Percentiles rank a stretch among this genome's conserved stretches.
These are phyloP conservation scores for Hypanus sabinus DNA, from an alignment of 2,113 vertebrate genomes.

Conservation along the genomic window DNA sequence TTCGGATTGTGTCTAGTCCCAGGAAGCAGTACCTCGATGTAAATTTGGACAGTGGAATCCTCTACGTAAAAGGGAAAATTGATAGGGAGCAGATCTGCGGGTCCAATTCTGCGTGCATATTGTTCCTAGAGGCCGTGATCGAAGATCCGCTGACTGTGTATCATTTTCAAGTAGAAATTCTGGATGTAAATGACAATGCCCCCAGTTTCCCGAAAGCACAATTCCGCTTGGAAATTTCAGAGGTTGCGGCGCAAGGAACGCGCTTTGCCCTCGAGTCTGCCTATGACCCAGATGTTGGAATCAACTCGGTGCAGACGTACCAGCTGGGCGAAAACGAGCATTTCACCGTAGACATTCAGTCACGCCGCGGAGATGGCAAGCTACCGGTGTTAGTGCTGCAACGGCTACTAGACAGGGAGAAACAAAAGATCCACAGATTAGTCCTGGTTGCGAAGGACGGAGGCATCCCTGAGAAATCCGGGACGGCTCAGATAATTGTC, in stretches of 20 bases:
- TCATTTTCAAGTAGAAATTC: constrained; percentile 39
- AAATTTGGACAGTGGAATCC: constrained; percentile 44
- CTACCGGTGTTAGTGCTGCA: constrained; percentile 37
- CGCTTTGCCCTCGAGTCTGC: constrained; percentile 60
- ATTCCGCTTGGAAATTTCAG: constrained; percentile 50
- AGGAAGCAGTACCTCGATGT: constrained; percentile 41
- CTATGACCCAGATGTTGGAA: constrained; percentile 61
- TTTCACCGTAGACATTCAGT: constrained; percentile 48
- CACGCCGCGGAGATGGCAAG: constrained; percentile 40
- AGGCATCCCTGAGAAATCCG: constrained; percentile 43
- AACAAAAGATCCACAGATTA: constrained; percentile 36
- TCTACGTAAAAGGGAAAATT: constrained; percentile 47
- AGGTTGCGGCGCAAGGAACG: constrained; percentile 40
- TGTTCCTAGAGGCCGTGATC: constrained; percentile 40
- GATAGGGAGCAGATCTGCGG: constrained; percentile 49
- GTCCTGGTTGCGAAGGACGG: constrained; percentile 44
- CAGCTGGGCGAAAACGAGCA: constrained; percentile 44
- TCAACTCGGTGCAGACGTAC: constrained; percentile 54
- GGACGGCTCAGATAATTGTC: constrained; percentile 41
- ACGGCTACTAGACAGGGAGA: constrained; percentile 43
- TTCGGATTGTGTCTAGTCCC: constrained; percentile 39
- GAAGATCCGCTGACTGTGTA: constrained; percentile 43
- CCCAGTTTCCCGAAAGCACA: constrained; percentile 43
- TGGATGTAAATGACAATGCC: constrained; percentile 51
- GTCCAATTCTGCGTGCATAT: constrained; percentile 40